Percentiles rank a stretch among this genome's conserved stretches.
phyloP scores from a whole-genome alignment of 2,113 vertebrate species.

The Bombycilla garrulus region DNA sequence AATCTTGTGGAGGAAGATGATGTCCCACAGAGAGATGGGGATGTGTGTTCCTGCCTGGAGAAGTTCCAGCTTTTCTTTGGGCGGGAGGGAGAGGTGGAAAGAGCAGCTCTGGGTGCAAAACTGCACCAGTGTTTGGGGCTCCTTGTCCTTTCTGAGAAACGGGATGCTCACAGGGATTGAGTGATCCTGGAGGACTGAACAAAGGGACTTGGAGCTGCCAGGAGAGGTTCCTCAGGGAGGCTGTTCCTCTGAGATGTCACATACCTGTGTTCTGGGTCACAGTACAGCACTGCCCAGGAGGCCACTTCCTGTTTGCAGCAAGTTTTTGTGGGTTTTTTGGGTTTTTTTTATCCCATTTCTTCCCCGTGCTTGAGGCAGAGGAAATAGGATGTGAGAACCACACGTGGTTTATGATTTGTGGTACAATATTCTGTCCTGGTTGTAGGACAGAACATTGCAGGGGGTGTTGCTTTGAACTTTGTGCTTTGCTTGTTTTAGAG shows the following conservation, averaged over 20 bases:
- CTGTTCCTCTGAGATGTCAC: background rate
- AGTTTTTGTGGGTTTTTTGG: background rate
- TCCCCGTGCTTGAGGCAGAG: background rate
- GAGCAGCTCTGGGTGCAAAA: background rate
- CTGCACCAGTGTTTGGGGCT: background rate
- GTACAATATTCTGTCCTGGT: background rate
- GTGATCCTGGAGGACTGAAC: background rate
- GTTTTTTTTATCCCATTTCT: background rate
- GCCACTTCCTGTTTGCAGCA: background rate
- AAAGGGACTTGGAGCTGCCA: background rate
- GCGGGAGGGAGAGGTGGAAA: background rate
- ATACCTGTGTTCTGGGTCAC: background rate
- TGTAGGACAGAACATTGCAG: too few species aligned
- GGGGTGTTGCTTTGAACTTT: background rate
- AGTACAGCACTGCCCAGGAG: rapidly evolving
- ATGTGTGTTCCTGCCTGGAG: background rate
- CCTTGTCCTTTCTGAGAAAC: background rate
- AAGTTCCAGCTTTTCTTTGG: background rate
- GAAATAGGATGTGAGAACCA: background rate
- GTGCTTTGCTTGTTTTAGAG: background rate
- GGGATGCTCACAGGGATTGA: background rate
- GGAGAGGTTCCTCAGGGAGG: background rate
- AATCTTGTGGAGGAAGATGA: background rate
- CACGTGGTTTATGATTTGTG: rapidly evolving
- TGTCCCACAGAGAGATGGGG: background rate